These are phyloP conservation scores for Teleopsis dalmanni DNA, from an alignment of 1,140 invertebrate genomes.

Conservation along the genomic window DNA sequence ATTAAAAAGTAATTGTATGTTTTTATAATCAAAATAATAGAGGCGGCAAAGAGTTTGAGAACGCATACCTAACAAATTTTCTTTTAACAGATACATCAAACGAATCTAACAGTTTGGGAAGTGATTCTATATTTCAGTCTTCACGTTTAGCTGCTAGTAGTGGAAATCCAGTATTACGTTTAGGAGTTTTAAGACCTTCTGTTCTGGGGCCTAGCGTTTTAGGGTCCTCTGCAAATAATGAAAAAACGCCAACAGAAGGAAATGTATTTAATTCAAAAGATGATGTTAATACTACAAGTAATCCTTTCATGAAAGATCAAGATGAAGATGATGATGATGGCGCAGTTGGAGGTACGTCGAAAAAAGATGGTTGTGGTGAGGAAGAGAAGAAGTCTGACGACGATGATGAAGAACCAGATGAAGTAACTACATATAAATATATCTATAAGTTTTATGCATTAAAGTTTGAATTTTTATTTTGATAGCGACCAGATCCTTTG, in stretches of 20 bases:
- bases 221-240: constrained; percentile 11
- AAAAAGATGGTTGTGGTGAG: constrained; percentile 10
- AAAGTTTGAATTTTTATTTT: background rate
- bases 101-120: constrained; percentile 39
- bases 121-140: constrained; percentile 35
- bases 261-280: constrained; percentile 6
- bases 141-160: constrained; percentile 18
- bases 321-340: constrained; percentile 12
- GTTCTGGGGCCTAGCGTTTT: constrained; percentile 25
- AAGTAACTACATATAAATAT: constrained; percentile 2
- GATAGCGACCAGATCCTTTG: constrained; percentile 31
- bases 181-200: constrained; percentile 32
- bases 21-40: background rate
- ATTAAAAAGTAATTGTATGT: background rate
- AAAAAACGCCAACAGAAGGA: constrained; percentile 1
- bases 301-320: constrained; percentile 13
- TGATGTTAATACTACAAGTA: background rate
- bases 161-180: constrained; percentile 17
- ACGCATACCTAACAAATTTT: constrained; percentile 4
- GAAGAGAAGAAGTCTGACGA: background rate
- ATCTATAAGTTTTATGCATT: background rate
- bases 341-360: too few species aligned
- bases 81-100: constrained; percentile 33
- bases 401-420: constrained; percentile 12
- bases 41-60: background rate